phyloP scores from a whole-genome alignment of 2,797 vertebrate species.

The Galagoides demidoff region DNA sequence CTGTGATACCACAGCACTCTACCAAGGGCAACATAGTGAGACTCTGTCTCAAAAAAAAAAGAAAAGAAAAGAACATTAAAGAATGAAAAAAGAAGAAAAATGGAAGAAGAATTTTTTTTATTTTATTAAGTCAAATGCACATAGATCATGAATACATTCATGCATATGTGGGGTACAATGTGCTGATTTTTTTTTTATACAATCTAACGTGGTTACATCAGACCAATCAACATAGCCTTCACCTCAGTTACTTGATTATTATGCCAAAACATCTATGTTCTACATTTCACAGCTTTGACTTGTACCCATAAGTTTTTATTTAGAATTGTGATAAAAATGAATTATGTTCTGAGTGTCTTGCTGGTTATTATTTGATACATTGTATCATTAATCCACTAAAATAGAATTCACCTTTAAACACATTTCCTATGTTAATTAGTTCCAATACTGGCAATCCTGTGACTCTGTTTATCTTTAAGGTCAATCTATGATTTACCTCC shows the following conservation, averaged over 20 bases:
- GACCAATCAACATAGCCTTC: too few species aligned
- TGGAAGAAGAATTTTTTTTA: not conserved
- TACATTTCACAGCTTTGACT: too few species aligned
- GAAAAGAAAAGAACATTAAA: not conserved
- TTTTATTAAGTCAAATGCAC: too few species aligned
- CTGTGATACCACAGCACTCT: too few species aligned
- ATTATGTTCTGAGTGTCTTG: not conserved
- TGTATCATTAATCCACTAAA: not conserved
- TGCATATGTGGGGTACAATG: too few species aligned
- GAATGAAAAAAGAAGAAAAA: not conserved
- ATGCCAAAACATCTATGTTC: too few species aligned
- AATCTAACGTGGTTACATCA: too few species aligned
- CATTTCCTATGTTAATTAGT: not conserved
- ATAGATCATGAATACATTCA: too few species aligned
- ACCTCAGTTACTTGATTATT: too few species aligned
- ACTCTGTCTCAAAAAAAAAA: too few species aligned
- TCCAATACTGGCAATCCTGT: not conserved
- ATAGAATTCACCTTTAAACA: not conserved
- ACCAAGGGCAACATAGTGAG: too few species aligned
- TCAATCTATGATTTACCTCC: not conserved
- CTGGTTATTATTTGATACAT: not conserved
- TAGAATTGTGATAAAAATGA: not conserved
- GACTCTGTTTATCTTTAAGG: not conserved
- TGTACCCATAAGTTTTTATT: not conserved
- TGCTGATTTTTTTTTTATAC: too few species aligned